Evolutionary conservation across 2,888 invertebrate species (phyloP).

Genomic region (Galerucella pusilla): DNA sequence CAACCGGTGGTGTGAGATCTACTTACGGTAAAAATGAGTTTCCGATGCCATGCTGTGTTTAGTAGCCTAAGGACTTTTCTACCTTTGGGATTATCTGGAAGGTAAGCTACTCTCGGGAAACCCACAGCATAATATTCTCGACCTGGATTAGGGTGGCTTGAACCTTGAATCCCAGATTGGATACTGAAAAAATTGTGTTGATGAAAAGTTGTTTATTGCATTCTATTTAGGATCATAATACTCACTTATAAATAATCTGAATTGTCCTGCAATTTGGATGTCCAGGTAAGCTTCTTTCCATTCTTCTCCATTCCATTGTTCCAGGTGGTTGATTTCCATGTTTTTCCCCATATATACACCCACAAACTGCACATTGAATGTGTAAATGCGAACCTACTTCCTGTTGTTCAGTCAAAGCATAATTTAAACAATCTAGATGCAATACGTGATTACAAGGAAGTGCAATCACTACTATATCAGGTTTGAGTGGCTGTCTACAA

Average conservation of each 20-base stretch:
- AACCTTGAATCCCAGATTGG: slow-evolving; percentile 84
- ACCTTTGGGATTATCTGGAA: slow-evolving; percentile 87
- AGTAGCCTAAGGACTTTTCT: slow-evolving; percentile 80
- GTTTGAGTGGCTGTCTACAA: slow-evolving; percentile 72
- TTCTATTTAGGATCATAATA: slow-evolving; percentile 37
- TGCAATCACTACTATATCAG: slow-evolving; percentile 70
- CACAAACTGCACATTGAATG: slow-evolving; percentile 89
- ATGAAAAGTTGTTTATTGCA: neutral
- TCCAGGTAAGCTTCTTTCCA: slow-evolving; percentile 77
- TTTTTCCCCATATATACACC: slow-evolving; percentile 84
- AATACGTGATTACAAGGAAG: slow-evolving; percentile 83
- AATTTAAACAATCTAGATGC: slow-evolving; percentile 83
- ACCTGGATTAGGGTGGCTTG: slow-evolving; percentile 83
- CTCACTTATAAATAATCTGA: slow-evolving; percentile 85
- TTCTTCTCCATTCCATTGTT: slow-evolving; percentile 83
- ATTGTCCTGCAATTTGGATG: slow-evolving; percentile 78
- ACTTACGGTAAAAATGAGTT: slow-evolving; percentile 82
- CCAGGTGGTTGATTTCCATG: slow-evolving; percentile 85
- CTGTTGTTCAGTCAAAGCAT: slow-evolving; percentile 76
- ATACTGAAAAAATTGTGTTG: slow-evolving; percentile 70
- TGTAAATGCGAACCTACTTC: slow-evolving; percentile 67
- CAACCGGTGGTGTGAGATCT: slow-evolving; percentile 90
- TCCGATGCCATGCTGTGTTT: slow-evolving; percentile 85
- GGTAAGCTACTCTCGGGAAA: slow-evolving; percentile 83
- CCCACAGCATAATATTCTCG: slow-evolving; percentile 90